Evolutionary conservation across 2,113 vertebrate species (phyloP).

Genomic region (Phrynosoma platyrhinos): DNA sequence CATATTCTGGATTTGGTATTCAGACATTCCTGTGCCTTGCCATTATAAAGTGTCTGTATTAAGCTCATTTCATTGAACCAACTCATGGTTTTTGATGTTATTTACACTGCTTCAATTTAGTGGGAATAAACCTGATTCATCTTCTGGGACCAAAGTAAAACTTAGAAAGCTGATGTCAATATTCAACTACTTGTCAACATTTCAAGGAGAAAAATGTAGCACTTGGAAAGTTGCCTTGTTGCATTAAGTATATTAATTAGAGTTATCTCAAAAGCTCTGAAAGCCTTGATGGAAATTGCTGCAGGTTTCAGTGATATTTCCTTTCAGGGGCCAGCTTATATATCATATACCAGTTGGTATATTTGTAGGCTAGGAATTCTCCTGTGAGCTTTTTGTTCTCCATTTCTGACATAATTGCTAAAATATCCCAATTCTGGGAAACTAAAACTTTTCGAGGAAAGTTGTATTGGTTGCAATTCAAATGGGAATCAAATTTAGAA

Average conservation of each 20-base stretch:
- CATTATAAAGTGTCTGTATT: conserved; percentile 28
- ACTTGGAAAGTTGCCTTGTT: conserved; percentile 25
- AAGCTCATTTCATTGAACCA: conserved; percentile 32
- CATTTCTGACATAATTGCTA: not conserved
- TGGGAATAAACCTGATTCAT: conserved; percentile 11
- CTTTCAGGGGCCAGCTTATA: conserved; percentile 4
- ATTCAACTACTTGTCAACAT: conserved; percentile 13
- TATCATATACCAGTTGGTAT: too few relatives aligned
- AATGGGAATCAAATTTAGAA: conserved; percentile 27
- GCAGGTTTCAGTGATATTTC: conserved; percentile 16
- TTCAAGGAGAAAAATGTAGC: conserved; percentile 17
- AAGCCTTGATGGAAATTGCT: conserved; percentile 28
- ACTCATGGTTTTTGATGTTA: conserved; percentile 34
- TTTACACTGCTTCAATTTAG: conserved; percentile 23
- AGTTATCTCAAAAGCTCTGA: conserved; percentile 6
- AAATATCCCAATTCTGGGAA: conserved; percentile 7
- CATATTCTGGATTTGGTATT: conserved; percentile 38
- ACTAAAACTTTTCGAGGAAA: not conserved
- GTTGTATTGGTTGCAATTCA: not conserved
- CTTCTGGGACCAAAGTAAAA: conserved; percentile 21
- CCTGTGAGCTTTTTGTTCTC: conserved; percentile 28
- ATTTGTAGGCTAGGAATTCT: not conserved
- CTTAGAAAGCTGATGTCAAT: not conserved
- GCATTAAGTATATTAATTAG: conserved; percentile 25
- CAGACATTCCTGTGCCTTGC: conserved; percentile 22